A percentile compares a stretch with the other conserved stretches of the same genome.
Conservation (phyloP, 2,797 vertebrate genomes). For the Cygnus olor region DNA sequence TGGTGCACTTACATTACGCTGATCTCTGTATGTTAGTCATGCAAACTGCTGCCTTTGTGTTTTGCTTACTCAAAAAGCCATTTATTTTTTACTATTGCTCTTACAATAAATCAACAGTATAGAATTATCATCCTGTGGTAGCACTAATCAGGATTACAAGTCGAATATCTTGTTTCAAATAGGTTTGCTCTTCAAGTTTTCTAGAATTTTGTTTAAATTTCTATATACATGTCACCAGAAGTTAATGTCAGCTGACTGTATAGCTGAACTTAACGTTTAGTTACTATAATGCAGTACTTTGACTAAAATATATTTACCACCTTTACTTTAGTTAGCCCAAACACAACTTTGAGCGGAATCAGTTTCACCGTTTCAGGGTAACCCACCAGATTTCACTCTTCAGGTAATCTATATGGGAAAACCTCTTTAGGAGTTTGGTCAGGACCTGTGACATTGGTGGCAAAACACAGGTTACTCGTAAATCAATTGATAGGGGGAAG, state of each 20-base stretch:
- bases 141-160: not conserved
- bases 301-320: not conserved
- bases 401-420: not conserved
- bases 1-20: not conserved
- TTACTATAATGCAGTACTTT: not conserved
- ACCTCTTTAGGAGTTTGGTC: not conserved
- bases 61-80: not conserved
- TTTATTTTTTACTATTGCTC: not conserved
- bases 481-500: not conserved
- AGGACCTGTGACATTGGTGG: not conserved
- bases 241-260: not conserved
- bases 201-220: not conserved
- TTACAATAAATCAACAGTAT: not conserved
- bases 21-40: not conserved
- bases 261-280: rapidly evolving
- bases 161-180: not conserved
- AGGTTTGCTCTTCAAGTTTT: not conserved
- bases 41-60: not conserved
- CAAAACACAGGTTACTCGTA: not conserved
- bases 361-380: not conserved
- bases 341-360: not conserved
- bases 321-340: not conserved
- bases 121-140: not conserved
- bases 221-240: not conserved
- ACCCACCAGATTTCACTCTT: not conserved